Percentiles rank a stretch among this genome's conserved stretches.
Conservation (phyloP, 2,888 invertebrate species). For the Campoplex capitator region DNA sequence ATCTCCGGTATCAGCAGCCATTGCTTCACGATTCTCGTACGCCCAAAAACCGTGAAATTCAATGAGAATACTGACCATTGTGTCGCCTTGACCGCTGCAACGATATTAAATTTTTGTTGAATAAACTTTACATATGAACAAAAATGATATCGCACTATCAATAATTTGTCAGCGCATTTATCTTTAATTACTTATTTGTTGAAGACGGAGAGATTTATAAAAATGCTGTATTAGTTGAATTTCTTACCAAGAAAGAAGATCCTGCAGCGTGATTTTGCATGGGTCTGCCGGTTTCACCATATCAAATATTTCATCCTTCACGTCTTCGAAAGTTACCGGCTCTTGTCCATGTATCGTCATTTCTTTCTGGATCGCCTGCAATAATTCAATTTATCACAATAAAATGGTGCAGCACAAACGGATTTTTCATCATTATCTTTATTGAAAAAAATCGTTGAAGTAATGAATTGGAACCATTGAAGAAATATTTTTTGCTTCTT, state of each 20-base stretch:
- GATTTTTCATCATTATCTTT: background rate
- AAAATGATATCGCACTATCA: background rate
- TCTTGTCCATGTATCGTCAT: slow-evolving; percentile 95
- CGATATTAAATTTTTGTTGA: slow-evolving; percentile 33
- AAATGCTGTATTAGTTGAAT: background rate
- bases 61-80: slow-evolving; percentile 96
- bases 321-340: slow-evolving; percentile 95
- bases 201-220: background rate
- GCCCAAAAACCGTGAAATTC: slow-evolving; percentile 99
- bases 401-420: background rate
- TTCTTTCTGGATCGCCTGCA: slow-evolving; percentile 95
- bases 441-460: background rate
- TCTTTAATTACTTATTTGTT: background rate
- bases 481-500: too few species aligned
- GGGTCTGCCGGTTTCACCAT: slow-evolving; percentile 97
- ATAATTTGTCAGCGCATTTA: background rate
- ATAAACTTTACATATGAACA: background rate
- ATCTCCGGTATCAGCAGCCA: slow-evolving; percentile 88
- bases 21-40: slow-evolving; percentile 96
- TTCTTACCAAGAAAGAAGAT: slow-evolving; percentile 90
- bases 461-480: background rate
- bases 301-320: slow-evolving; percentile 99
- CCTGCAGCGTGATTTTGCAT: slow-evolving; percentile 93
- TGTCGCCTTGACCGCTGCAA: slow-evolving; percentile 95
- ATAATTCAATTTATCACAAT: slow-evolving; percentile 45